Conservation (phyloP, 2,888 invertebrate species). For the Monopis laevigella region DNA sequence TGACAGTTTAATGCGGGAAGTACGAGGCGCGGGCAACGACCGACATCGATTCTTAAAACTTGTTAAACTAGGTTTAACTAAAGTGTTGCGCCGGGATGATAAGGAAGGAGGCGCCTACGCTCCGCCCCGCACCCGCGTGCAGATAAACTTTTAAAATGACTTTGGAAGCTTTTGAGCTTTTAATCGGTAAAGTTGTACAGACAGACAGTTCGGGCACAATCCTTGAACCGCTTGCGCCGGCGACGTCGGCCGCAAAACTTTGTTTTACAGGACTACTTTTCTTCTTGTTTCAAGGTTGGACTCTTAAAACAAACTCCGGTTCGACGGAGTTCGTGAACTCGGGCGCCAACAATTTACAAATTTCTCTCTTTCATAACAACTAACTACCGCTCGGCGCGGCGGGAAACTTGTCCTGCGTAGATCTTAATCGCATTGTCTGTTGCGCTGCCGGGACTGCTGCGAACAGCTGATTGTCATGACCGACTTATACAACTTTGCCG, state of each 20-base stretch:
- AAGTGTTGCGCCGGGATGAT: slow-evolving; percentile 57
- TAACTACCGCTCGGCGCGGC: slow-evolving; percentile 67
- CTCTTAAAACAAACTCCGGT: slow-evolving; percentile 70
- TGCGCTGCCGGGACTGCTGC: slow-evolving; percentile 51
- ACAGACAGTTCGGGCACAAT: slow-evolving; percentile 69
- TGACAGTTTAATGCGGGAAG: slow-evolving; percentile 50
- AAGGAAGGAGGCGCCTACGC: slow-evolving; percentile 51
- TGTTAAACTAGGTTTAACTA: slow-evolving; percentile 62
- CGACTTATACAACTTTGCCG: slow-evolving; percentile 2
- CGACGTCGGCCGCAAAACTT: slow-evolving; percentile 67
- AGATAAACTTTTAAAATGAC: slow-evolving; percentile 71
- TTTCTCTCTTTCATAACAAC: slow-evolving; percentile 70
- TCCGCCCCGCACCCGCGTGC: slow-evolving; percentile 39
- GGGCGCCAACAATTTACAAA: slow-evolving; percentile 70
- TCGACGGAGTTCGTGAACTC: slow-evolving; percentile 69
- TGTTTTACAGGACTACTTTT: slow-evolving; percentile 71
- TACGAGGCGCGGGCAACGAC: slow-evolving; percentile 34
- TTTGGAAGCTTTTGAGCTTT: slow-evolving; percentile 70
- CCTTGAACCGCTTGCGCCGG: slow-evolving; percentile 69
- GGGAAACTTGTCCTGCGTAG: slow-evolving; percentile 70
- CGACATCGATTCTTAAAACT: slow-evolving; percentile 57
- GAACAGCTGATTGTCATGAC: slow-evolving; percentile 28
- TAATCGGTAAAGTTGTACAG: slow-evolving; percentile 70
- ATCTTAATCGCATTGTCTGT: slow-evolving; percentile 69
- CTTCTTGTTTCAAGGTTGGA: slow-evolving; percentile 71